Conservation (phyloP, 2,113 vertebrate species). For the Larimichthys crocea region DNA sequence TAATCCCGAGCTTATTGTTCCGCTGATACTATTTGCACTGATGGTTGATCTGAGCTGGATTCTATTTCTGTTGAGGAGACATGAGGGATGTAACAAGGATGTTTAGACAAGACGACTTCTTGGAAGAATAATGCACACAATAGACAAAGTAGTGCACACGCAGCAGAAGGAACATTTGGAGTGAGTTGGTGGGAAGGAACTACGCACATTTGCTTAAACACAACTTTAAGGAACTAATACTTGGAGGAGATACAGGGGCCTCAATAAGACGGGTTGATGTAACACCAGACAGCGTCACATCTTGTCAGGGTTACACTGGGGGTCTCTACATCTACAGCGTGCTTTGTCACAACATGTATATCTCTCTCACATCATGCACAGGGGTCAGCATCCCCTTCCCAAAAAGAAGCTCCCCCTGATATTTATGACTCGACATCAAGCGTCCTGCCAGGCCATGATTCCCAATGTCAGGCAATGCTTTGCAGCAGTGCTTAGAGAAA, state of each 20-base stretch:
- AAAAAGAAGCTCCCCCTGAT: slow-evolving; percentile 24
- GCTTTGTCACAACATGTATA: slow-evolving; percentile 23
- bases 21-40: slow-evolving; percentile 35
- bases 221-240: background rate
- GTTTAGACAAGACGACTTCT: background rate
- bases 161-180: background rate
- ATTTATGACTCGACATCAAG: slow-evolving; percentile 40
- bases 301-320: background rate
- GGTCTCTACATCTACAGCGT: background rate
- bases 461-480: slow-evolving; percentile 46
- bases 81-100: background rate
- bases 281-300: slow-evolving; percentile 1
- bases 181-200: background rate
- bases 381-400: slow-evolving; percentile 2
- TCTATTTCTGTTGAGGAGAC: slow-evolving; percentile 27
- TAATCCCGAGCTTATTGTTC: slow-evolving; percentile 50
- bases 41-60: slow-evolving; percentile 20
- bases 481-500: slow-evolving; percentile 52
- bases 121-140: background rate
- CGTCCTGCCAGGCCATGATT: slow-evolving; percentile 31
- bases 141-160: background rate
- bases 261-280: slow-evolving; percentile 2
- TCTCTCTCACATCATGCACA: slow-evolving; percentile 1
- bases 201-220: too few species aligned
- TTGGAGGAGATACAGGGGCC: background rate